Evolutionary conservation across 2,888 invertebrate species (phyloP).

Genomic region (Globia sparganii): DNA sequence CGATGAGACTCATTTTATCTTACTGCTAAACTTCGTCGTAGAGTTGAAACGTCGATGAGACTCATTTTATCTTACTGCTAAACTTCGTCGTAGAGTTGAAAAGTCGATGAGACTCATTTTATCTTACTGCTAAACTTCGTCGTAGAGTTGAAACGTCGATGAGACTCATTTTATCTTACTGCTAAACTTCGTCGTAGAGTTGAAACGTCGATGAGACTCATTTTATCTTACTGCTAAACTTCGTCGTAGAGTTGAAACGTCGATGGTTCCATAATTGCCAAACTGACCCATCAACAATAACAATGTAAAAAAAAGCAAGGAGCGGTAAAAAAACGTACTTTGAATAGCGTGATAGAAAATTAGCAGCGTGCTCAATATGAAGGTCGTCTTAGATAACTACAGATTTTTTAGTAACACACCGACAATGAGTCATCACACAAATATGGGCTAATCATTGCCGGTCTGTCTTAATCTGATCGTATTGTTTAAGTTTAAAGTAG

Average conservation of each 20-base stretch:
- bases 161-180: neutral
- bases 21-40: neutral
- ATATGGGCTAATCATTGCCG: constrained; percentile 32
- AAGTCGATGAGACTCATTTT: neutral
- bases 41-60: neutral
- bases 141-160: neutral
- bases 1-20: neutral
- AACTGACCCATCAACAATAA: constrained; percentile 6
- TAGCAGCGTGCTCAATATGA: constrained; percentile 70
- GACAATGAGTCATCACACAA: constrained; percentile 32
- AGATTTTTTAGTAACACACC: constrained; percentile 61
- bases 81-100: neutral
- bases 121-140: neutral
- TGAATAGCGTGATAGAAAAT: constrained; percentile 41
- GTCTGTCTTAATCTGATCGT: constrained; percentile 24
- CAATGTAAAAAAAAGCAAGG: constrained; percentile 5
- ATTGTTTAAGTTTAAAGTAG: constrained; percentile 6
- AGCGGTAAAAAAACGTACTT: constrained; percentile 18
- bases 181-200: neutral
- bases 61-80: neutral
- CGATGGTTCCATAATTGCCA: neutral
- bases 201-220: neutral
- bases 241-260: neutral
- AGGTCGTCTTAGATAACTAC: constrained; percentile 68
- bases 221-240: neutral